phyloP scores from a whole-genome alignment of 2,888 invertebrate species.

The Phengaris alcon region DNA sequence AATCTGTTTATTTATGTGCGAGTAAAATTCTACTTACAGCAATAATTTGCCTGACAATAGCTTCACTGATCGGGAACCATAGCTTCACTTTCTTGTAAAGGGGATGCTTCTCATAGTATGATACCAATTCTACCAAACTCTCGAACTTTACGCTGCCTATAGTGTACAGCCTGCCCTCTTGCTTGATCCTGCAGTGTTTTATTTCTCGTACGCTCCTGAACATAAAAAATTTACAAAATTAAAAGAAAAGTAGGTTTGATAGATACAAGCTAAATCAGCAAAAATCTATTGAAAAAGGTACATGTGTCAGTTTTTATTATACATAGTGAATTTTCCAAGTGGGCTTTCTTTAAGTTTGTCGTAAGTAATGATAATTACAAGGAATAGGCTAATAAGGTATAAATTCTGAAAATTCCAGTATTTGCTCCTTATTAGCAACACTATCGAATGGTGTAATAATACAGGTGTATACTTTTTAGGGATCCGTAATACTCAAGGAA shows the following conservation, averaged over 20 bases:
- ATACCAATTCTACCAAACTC: constrained; percentile 95
- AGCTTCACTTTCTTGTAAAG: constrained; percentile 95
- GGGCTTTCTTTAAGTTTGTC: no score
- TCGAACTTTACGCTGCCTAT: constrained; percentile 97
- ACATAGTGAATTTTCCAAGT: no score
- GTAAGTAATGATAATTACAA: no score
- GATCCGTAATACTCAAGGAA: no score
- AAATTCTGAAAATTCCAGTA: no score
- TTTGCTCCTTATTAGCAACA: no score
- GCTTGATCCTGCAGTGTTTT: constrained; percentile 97
- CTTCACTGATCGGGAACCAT: constrained; percentile 89
- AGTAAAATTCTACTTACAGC: constrained; percentile 68
- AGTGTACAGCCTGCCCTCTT: constrained; percentile 93
- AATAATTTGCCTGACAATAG: constrained; percentile 81
- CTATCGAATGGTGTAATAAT: no score
- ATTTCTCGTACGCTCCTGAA: constrained; percentile 93
- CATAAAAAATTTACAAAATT: not conserved
- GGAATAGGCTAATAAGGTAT: no score
- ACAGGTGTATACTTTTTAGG: no score
- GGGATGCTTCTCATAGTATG: constrained; percentile 93
- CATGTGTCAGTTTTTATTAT: no score
- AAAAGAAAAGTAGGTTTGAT: not conserved
- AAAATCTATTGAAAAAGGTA: not conserved
- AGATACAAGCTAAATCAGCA: no score
- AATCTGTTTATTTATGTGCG: no score